phyloP scores from a whole-genome alignment of 2,113 vertebrate genomes.

The Muntiacus muntjak region DNA sequence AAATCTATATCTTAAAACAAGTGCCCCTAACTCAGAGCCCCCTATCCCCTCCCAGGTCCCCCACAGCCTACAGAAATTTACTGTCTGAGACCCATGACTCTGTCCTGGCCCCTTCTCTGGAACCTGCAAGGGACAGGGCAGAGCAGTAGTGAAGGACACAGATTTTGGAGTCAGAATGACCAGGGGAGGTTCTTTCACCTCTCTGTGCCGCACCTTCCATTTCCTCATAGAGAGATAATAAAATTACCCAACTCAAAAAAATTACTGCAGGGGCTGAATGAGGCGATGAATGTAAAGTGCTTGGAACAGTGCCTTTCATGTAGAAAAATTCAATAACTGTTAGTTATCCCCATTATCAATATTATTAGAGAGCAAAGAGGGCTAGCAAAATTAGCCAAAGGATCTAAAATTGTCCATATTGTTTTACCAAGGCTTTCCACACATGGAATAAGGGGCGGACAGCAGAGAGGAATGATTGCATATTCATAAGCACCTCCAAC shows the following conservation, averaged over 20 bases:
- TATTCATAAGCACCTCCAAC: conserved; percentile 81
- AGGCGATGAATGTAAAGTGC: not conserved
- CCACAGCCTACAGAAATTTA: not conserved
- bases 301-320: not conserved
- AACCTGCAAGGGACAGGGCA: not conserved
- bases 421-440: not conserved
- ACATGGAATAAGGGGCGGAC: conserved; percentile 60
- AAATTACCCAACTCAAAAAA: not conserved
- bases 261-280: not conserved
- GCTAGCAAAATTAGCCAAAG: not conserved
- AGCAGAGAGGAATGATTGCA: conserved; percentile 70
- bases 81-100: not conserved
- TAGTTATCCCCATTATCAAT: not conserved
- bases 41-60: not conserved
- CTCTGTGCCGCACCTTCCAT: not conserved
- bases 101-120: not conserved
- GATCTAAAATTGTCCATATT: not conserved
- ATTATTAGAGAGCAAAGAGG: not conserved
- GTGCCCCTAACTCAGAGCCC: not conserved
- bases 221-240: not conserved
- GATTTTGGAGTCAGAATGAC: not conserved
- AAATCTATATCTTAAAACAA: not conserved
- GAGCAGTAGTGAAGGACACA: rapidly evolving
- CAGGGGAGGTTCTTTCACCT: not conserved
- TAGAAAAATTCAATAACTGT: not conserved